phyloP scores from a whole-genome alignment of 2,113 vertebrate species.

The Microcebus jonahi region DNA sequence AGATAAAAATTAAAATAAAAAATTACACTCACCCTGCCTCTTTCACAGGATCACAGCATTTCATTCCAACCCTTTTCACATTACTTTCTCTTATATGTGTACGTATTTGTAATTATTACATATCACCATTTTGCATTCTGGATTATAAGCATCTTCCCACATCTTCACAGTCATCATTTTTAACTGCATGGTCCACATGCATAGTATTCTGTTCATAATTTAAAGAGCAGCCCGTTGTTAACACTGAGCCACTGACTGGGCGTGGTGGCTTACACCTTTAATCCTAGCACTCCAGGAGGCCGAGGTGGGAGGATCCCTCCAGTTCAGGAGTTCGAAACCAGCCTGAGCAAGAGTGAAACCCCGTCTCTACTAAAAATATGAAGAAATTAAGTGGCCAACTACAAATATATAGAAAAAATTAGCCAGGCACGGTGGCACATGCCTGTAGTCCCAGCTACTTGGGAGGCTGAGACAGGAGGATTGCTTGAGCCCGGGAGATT shows the following conservation, averaged over 20 bases:
- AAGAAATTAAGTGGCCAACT: too few relatives aligned
- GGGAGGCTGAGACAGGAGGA: too few relatives aligned
- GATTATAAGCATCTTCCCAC: not conserved
- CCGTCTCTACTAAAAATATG: too few relatives aligned
- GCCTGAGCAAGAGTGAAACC: too few relatives aligned
- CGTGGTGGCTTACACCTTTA: too few relatives aligned
- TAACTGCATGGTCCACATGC: not conserved
- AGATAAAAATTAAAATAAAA: not conserved
- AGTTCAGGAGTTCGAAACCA: too few relatives aligned
- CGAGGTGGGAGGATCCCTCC: too few relatives aligned
- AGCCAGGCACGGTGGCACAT: too few relatives aligned
- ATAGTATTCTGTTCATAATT: rapidly evolving
- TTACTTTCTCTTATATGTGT: not conserved
- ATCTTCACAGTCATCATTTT: not conserved
- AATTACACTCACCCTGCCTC: not conserved
- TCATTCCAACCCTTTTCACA: not conserved
- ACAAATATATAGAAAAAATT: too few relatives aligned
- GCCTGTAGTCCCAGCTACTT: too few relatives aligned
- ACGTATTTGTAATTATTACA: not conserved
- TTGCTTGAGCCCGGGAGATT: too few relatives aligned
- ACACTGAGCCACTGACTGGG: not conserved
- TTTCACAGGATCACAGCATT: not conserved
- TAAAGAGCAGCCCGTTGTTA: not conserved
- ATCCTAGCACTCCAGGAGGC: too few relatives aligned
- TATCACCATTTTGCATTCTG: not conserved